Conservation (phyloP, 2,113 vertebrate species). For the Atrichornis clamosus region DNA sequence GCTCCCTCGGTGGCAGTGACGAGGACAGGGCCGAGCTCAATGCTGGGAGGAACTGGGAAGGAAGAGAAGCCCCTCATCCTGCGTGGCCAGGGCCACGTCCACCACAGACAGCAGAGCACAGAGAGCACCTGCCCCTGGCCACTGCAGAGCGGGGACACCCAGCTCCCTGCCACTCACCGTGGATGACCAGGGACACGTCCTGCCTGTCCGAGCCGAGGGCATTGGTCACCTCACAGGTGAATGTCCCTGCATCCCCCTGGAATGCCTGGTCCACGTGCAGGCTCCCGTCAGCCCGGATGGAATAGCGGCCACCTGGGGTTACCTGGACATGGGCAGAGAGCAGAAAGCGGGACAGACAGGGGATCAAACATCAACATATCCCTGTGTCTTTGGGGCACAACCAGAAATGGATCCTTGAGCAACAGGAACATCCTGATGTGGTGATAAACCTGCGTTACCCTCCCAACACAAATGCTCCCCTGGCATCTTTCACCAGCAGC, state of each 20-base stretch:
- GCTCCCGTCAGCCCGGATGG: slow-evolving; percentile 82
- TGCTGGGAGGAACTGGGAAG: slow-evolving; percentile 85
- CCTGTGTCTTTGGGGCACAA: background rate
- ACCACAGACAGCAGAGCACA: fast-evolving
- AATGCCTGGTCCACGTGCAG: slow-evolving; percentile 74
- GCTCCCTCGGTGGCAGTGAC: slow-evolving; percentile 80
- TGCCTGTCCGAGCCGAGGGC: slow-evolving; percentile 76
- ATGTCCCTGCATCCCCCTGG: slow-evolving; percentile 77
- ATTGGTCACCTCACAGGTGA: slow-evolving; percentile 84
- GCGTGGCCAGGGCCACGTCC: fast-evolving
- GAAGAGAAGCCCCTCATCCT: slow-evolving; percentile 10
- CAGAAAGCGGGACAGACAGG: background rate
- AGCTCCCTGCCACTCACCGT: slow-evolving; percentile 67
- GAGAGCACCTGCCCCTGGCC: fast-evolving
- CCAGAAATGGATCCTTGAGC: background rate
- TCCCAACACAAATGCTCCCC: background rate
- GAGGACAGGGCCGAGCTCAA: slow-evolving; percentile 77
- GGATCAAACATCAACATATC: fast-evolving
- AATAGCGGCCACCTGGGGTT: slow-evolving; percentile 50
- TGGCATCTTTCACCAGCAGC: background rate
- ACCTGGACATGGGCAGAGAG: slow-evolving; percentile 63
- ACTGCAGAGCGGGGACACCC: fast-evolving
- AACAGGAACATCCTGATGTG: background rate
- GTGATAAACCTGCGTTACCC: fast-evolving
- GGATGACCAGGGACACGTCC: slow-evolving; percentile 76